Conservation (phyloP, 2,113 vertebrate genomes). For the Leptobrachium leishanense region DNA sequence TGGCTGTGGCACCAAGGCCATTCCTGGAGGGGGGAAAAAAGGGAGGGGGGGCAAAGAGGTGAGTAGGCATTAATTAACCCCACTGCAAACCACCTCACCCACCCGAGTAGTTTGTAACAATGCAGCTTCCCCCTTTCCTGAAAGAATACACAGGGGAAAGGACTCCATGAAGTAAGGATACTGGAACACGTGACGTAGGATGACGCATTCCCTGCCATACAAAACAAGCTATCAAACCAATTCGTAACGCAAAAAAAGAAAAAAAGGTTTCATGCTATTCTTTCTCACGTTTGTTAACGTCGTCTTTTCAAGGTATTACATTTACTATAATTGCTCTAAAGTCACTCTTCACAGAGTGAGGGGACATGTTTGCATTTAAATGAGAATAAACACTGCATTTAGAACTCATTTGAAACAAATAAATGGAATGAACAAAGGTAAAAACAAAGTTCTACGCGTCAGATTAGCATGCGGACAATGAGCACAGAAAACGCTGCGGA, state of each 20-base stretch:
- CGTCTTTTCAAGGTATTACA: background rate
- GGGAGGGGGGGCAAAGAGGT: too few relatives aligned
- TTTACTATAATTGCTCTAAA: background rate
- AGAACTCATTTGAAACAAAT: slow-evolving; percentile 23
- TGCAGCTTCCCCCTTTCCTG: too few relatives aligned
- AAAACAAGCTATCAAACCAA: too few relatives aligned
- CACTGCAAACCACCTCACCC: too few relatives aligned
- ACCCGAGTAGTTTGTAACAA: too few relatives aligned
- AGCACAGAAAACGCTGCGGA: slow-evolving; percentile 8
- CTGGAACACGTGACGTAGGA: too few relatives aligned
- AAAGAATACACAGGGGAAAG: too few relatives aligned
- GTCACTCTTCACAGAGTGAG: background rate
- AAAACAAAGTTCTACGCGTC: slow-evolving; percentile 12
- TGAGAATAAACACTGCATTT: background rate
- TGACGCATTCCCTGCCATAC: too few relatives aligned
- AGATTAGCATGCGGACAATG: slow-evolving; percentile 39
- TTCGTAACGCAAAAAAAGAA: background rate
- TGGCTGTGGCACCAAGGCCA: too few relatives aligned
- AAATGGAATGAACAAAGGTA: background rate
- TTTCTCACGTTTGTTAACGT: background rate
- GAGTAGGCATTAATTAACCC: too few relatives aligned
- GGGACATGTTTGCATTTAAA: background rate
- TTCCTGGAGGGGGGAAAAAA: too few relatives aligned
- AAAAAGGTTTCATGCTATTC: background rate
- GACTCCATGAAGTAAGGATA: too few relatives aligned